phyloP scores from a whole-genome alignment of 2,888 invertebrate genomes.

The Andrena trimmerana region DNA sequence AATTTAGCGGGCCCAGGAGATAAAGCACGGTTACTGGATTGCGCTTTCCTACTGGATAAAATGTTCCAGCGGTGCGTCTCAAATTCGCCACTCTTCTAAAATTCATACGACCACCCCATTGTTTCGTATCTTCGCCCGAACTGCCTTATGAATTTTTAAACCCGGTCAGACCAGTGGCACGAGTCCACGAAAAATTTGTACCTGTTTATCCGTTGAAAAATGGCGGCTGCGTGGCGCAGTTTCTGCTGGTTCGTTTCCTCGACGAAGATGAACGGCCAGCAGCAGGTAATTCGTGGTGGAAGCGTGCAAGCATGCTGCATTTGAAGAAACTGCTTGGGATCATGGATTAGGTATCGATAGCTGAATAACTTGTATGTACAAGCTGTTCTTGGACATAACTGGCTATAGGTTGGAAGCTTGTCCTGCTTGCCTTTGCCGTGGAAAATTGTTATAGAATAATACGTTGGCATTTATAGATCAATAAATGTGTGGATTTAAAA shows the following conservation, averaged over 20 bases:
- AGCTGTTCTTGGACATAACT: not conserved
- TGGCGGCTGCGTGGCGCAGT: constrained; percentile 49
- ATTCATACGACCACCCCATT: constrained; percentile 58
- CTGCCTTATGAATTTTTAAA: constrained; percentile 61
- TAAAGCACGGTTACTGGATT: constrained; percentile 59
- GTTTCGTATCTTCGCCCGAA: constrained; percentile 54
- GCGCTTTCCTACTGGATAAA: constrained; percentile 47
- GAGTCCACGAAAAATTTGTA: constrained; percentile 57
- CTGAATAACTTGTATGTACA: too few species aligned
- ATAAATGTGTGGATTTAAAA: too few species aligned
- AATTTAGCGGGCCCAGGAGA: constrained; percentile 51
- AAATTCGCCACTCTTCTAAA: constrained; percentile 59
- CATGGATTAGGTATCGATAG: not conserved
- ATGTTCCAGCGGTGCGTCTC: constrained; percentile 50
- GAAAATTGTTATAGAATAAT: too few species aligned
- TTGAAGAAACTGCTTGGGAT: not conserved
- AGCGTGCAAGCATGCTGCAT: not conserved
- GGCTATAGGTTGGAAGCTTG: not conserved
- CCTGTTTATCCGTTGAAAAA: constrained; percentile 61
- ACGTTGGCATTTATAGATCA: too few species aligned
- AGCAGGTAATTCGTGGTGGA: constrained; percentile 14
- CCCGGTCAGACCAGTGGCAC: constrained; percentile 38
- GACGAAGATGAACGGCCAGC: constrained; percentile 51
- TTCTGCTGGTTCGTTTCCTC: constrained; percentile 35
- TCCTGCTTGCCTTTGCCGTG: not conserved